Evolutionary conservation across 1,140 invertebrate genomes (phyloP).

Genomic region (Camponotus vicinus): DNA sequence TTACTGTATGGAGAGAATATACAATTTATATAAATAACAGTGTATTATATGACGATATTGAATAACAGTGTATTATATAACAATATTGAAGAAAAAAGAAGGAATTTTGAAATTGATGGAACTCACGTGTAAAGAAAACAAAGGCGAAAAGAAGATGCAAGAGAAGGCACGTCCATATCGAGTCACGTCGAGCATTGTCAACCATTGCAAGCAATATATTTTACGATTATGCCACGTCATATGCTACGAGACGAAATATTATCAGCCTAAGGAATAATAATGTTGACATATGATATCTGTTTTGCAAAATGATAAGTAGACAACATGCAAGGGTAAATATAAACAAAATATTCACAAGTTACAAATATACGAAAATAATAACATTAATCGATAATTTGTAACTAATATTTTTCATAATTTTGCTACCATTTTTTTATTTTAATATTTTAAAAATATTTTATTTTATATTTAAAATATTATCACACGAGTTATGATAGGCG

Average conservation of each 20-base stretch:
- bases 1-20: not conserved
- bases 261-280: slow-evolving; percentile 12
- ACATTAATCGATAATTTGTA: not conserved
- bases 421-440: not conserved
- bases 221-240: slow-evolving; percentile 10
- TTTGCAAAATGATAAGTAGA: not conserved
- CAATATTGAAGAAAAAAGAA: not conserved
- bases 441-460: not conserved
- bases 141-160: not conserved
- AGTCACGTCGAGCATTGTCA: slow-evolving; percentile 12
- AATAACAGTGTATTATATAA: not conserved
- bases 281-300: slow-evolving; percentile 3
- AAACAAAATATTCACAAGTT: not conserved
- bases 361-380: not conserved
- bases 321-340: not conserved
- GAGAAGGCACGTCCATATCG: not conserved
- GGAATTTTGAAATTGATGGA: slow-evolving; percentile 2
- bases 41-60: not conserved
- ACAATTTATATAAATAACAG: not conserved
- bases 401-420: not conserved
- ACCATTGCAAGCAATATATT: slow-evolving; percentile 17
- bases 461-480: not conserved
- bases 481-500: not conserved
- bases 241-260: not conserved
- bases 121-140: not conserved